Evolutionary conservation across 2,113 vertebrate species (phyloP), one percentile per base, ranked within the genome.

Genomic region (Hiodon tergisus): DNA sequence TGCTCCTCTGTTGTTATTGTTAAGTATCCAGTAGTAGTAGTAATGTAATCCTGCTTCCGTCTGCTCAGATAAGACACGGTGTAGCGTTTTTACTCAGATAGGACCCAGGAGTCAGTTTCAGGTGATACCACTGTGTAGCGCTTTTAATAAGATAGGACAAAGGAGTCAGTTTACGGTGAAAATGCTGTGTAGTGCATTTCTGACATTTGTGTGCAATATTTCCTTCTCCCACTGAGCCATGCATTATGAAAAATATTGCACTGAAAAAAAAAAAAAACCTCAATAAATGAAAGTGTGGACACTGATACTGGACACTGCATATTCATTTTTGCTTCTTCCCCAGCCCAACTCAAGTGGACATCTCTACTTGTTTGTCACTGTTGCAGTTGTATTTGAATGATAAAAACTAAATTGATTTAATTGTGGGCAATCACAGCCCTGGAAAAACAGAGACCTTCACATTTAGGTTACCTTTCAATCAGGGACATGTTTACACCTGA

Each of bases 141-240:
- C 31, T 31, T 31, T 31, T 31, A 31, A 91, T 95, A 95, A 93
- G 87, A 89, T 94, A 95, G 95, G n/a, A n/a, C n/a, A n/a, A n/a
- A n/a, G n/a, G 93, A 89, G 90, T 91, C 96, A 96, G 95, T 93
- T 94, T 94, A 83, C 89, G 93, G 92, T 95, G 89, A 90, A 94
- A 94, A 93, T 96, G 94, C 94, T 93, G 93, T 89, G 93, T 91
- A 95, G 90, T 94, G 95, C 94, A 98, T 97, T 94, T 96, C 95
- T 93, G 93, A 96, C 95, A 93, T 31, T 31, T 95, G 94, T 98
- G 96, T 95, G 95, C 94, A 95, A 95, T 95, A 86, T 92, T 31
- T 31, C 31, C 89, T 93, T 91, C 88, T 91, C 88, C 88, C 90
- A 81, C 93, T 87, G 90, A 90, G 81, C 85, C 93, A 94, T 92